phyloP scores from a whole-genome alignment of 2,113 vertebrate genomes.

The Menidia beryllina region DNA sequence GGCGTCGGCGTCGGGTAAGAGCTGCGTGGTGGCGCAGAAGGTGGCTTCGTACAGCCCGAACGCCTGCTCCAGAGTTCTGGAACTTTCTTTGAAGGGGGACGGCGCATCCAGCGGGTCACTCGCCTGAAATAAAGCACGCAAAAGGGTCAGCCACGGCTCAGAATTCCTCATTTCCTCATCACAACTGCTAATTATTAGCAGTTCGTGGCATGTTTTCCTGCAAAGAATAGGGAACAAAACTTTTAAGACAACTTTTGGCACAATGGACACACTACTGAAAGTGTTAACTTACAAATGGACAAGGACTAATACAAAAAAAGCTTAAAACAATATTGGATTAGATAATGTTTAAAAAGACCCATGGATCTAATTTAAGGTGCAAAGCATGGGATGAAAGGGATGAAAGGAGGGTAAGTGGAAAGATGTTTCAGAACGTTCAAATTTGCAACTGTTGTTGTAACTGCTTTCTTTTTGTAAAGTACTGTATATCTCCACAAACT shows the following conservation, averaged over 20 bases:
- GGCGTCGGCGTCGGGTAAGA: constrained; percentile 44
- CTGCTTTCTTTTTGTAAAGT: too few relatives aligned
- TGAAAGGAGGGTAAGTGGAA: too few relatives aligned
- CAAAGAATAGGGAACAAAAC: too few relatives aligned
- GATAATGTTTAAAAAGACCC: neutral
- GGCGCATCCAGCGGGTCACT: constrained; percentile 39
- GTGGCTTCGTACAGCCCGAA: constrained; percentile 60
- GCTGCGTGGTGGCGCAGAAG: constrained; percentile 55
- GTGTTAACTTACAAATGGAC: constrained; percentile 25
- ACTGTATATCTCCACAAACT: too few relatives aligned
- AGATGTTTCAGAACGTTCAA: too few relatives aligned
- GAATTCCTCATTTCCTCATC: neutral
- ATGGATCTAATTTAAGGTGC: constrained; percentile 2
- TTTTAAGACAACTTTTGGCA: neutral
- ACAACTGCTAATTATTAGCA: neutral
- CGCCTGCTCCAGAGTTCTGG: constrained; percentile 53
- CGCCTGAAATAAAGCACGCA: constrained; percentile 29
- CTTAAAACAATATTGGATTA: constrained; percentile 7
- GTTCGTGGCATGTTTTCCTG: neutral
- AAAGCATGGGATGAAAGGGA: too few relatives aligned
- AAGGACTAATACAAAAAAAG: constrained; percentile 23
- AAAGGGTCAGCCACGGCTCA: too few relatives aligned
- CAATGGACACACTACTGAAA: constrained; percentile 32
- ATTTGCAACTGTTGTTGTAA: too few relatives aligned
- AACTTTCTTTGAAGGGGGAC: constrained; percentile 47